A percentile compares a stretch with the other conserved stretches of the same genome.
Evolutionary conservation across 1,140 invertebrate species (phyloP).

Genomic region (Orius insidiosus): DNA sequence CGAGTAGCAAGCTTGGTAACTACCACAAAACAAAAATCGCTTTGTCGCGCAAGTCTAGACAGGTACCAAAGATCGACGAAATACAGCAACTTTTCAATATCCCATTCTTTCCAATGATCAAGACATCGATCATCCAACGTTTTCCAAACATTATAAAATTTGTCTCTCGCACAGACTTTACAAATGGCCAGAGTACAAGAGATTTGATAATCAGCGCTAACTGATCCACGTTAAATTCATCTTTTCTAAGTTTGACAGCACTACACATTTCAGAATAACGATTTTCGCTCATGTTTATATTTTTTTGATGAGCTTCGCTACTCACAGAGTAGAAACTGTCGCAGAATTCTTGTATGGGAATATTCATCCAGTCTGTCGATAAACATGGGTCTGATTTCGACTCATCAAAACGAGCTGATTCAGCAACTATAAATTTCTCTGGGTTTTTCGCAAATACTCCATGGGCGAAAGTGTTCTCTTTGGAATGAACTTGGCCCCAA

Average conservation of each 20-base stretch:
- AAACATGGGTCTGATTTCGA: too few relatives aligned
- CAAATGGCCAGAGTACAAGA: conserved; percentile 2
- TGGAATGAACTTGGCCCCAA: too few relatives aligned
- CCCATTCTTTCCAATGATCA: neutral
- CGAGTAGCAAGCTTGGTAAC: neutral
- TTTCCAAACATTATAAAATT: conserved; percentile 8
- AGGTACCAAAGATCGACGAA: conserved; percentile 12
- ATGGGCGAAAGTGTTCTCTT: too few relatives aligned
- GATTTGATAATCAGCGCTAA: neutral
- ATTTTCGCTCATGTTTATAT: too few relatives aligned
- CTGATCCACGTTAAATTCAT: conserved; percentile 2
- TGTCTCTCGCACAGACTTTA: neutral
- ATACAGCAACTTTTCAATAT: conserved; percentile 8
- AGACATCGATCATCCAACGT: conserved; percentile 2
- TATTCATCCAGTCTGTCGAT: too few relatives aligned
- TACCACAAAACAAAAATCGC: conserved; percentile 6
- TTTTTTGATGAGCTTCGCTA: too few relatives aligned
- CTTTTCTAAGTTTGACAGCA: neutral
- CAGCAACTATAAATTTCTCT: too few relatives aligned
- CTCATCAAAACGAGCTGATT: too few relatives aligned
- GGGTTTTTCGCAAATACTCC: too few relatives aligned
- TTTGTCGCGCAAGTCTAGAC: neutral
- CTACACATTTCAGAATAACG: neutral
- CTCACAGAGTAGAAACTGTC: too few relatives aligned
- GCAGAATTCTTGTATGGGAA: too few relatives aligned